Base-by-base conservation (phyloP, 2,888 invertebrate genomes). In the Ennomos erosarius region DNA sequence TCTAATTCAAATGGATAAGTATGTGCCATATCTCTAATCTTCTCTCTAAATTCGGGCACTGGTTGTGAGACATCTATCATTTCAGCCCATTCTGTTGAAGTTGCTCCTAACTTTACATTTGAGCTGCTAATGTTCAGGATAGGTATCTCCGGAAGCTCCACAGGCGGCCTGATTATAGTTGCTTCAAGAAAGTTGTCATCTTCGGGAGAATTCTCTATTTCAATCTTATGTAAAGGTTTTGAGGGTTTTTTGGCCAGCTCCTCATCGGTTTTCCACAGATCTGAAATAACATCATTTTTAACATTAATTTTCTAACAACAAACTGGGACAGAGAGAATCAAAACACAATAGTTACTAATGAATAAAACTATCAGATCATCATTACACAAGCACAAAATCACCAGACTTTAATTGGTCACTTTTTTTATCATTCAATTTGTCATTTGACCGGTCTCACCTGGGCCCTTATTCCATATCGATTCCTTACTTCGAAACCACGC, bases 1-100 rank as follows among this genome's bases (percentile, higher is more conserved):
- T 99, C 99, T 76, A 99, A 92, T 75, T 98, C 97, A 87, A 99
- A 99, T 1, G 96, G 96, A 87, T 95, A 98, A 60, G 93, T 94
- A 76, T 96, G 95, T 0, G 99, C 99, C 90, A 97, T 96, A 62
- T 96, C 94, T 5, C 97, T 97, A 58, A 98, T 95, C 74, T 94
- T 94, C 69, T 97, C 94, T 48, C 95, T 93, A 76, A 98, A 98
- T 81, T 98, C 96, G 1, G 92, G 93, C 0, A 98, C 96, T 0
- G 98, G 97, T 52, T 95, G 93, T 0, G 95, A 94, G 0, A 97
- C 95, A 81, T 99, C 97, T 37, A 99, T 93, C 84, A 96, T 94
- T 76, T 98, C 96, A 0, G 98, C 98, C 97, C 97, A 99, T 75
- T 97, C 95, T 1, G 95, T 93, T n/a, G 93, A 93, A 9, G 91